Evolutionary conservation across 2,113 vertebrate species (phyloP).

Genomic region (Phrynocephalus versicolor): DNA sequence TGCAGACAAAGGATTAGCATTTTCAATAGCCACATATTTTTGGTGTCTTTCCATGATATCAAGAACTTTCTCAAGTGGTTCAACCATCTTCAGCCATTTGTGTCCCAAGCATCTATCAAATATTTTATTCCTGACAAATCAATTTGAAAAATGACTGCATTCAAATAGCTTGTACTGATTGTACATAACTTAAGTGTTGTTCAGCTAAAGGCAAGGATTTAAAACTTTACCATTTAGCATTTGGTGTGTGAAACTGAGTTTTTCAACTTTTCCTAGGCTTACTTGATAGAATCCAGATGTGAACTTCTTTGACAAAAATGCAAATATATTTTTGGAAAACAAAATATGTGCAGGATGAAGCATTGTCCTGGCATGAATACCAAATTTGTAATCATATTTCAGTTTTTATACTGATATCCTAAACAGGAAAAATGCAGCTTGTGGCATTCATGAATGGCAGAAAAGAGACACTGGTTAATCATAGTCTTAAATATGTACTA

Average conservation of each 20-base stretch:
- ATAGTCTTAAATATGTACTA: slow-evolving; percentile 11
- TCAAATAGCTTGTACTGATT: slow-evolving; percentile 37
- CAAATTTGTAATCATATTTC: slow-evolving; percentile 15
- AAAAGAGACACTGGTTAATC: slow-evolving; percentile 28
- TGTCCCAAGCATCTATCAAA: slow-evolving; percentile 44
- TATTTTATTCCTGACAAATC: slow-evolving; percentile 52
- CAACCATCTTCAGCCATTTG: slow-evolving; percentile 48
- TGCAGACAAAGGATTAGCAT: slow-evolving; percentile 49
- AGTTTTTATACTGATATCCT: slow-evolving; percentile 15
- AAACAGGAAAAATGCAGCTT: slow-evolving; percentile 5
- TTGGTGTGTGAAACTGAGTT: slow-evolving; percentile 17
- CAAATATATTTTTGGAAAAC: slow-evolving; percentile 11
- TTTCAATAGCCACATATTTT: slow-evolving; percentile 59
- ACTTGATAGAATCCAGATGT: slow-evolving; percentile 17
- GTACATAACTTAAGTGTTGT: slow-evolving; percentile 51
- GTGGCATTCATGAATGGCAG: slow-evolving; percentile 1
- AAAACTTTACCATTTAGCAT: slow-evolving; percentile 22
- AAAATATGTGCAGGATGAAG: slow-evolving; percentile 3
- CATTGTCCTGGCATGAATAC: slow-evolving; percentile 16
- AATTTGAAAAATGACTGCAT: slow-evolving; percentile 50
- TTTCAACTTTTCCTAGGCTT: background rate
- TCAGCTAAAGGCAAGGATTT: slow-evolving; percentile 43
- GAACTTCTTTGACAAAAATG: slow-evolving; percentile 24
- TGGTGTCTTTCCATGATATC: slow-evolving; percentile 56
- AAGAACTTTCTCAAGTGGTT: slow-evolving; percentile 59